phyloP scores from a whole-genome alignment of 2,888 invertebrate species.

The Trissonchulus latispiculum region DNA sequence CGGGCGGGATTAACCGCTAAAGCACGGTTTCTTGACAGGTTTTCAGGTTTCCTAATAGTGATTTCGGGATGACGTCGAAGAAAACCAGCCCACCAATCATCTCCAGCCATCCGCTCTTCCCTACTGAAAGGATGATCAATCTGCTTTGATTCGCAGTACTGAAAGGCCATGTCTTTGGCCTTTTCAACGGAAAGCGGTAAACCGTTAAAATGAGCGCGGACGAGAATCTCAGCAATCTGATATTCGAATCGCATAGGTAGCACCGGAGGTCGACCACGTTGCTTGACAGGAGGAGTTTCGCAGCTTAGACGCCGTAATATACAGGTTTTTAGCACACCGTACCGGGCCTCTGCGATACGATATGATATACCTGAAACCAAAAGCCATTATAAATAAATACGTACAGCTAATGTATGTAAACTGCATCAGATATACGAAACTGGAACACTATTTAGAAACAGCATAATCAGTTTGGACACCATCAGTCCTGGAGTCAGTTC shows the following conservation, averaged over 20 bases:
- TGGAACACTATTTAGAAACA: no score
- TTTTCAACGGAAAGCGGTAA: background rate
- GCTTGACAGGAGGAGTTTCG: no score
- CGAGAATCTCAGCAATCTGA: background rate
- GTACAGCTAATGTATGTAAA: no score
- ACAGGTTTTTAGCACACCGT: no score
- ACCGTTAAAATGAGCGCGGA: background rate
- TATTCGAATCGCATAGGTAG: background rate
- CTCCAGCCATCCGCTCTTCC: background rate
- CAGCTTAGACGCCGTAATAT: no score
- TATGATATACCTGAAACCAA: no score
- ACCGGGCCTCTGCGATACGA: no score
- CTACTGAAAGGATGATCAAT: background rate
- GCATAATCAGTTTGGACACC: no score
- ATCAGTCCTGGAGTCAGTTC: no score
- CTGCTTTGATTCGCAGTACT: background rate
- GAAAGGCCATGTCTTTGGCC: background rate
- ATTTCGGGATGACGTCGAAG: background rate
- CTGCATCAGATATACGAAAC: no score
- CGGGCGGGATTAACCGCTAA: background rate
- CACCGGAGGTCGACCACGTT: background rate
- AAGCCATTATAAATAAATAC: no score
- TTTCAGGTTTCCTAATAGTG: background rate
- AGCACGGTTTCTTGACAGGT: background rate
- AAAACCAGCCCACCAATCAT: background rate